phyloP scores from a whole-genome alignment of 2,113 vertebrate genomes.

The Catharus bicknelli region DNA sequence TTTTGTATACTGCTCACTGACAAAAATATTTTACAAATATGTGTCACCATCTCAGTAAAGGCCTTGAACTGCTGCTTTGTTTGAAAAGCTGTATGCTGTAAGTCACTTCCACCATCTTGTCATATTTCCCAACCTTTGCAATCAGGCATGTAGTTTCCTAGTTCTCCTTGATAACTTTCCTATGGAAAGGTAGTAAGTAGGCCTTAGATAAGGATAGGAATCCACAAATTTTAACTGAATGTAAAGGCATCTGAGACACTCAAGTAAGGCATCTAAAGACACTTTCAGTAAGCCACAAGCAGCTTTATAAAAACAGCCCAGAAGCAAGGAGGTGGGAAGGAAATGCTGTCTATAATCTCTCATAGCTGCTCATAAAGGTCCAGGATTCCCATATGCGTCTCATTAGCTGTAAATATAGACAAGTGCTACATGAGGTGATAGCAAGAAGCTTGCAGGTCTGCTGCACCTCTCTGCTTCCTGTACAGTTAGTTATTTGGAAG shows the following conservation, averaged over 20 bases:
- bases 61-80: not conserved
- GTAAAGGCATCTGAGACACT: not conserved
- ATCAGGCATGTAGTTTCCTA: not conserved
- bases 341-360: not conserved
- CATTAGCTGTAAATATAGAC: not conserved
- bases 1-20: not conserved
- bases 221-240: not conserved
- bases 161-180: not conserved
- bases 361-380: not conserved
- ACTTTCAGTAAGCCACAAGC: not conserved
- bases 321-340: not conserved
- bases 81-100: not conserved
- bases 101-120: not conserved
- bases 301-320: not conserved
- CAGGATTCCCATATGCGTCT: not conserved
- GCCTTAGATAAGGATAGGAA: not conserved
- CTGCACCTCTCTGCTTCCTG: not conserved
- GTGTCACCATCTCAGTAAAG: not conserved
- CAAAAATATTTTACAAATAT: not conserved
- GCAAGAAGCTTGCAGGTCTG: not conserved
- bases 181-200: not conserved
- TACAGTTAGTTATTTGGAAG: not conserved
- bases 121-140: not conserved
- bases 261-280: not conserved
- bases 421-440: not conserved